phyloP scores from a whole-genome alignment of 1,140 invertebrate genomes.

The Platyura marginata region DNA sequence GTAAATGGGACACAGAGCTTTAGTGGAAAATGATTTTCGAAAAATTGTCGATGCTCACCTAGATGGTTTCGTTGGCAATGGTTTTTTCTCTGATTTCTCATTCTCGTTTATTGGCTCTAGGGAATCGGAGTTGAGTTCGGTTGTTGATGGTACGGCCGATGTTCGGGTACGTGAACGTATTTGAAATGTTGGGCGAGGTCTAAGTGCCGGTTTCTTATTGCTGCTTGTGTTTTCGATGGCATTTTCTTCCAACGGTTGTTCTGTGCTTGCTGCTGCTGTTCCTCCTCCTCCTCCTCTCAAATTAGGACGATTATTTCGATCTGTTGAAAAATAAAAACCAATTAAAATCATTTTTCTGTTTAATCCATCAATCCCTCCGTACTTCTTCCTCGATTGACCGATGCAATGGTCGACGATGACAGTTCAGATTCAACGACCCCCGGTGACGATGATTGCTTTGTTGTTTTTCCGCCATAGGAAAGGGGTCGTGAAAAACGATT shows the following conservation, averaged over 20 bases:
- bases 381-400: conserved; percentile 4
- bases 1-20: no score
- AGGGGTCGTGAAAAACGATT: conserved; percentile 22
- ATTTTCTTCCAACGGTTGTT: conserved; percentile 13
- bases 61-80: conserved; percentile 12
- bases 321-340: no score
- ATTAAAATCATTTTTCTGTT: no score
- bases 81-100: conserved; percentile 7
- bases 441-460: conserved; percentile 14
- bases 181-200: conserved; percentile 35
- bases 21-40: no score
- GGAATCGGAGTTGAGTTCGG: conserved; percentile 2
- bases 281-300: conserved; percentile 5
- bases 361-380: no score
- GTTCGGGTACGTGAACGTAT: conserved; percentile 26
- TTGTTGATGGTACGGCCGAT: conserved; percentile 17
- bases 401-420: conserved; percentile 12
- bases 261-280: conserved; percentile 8
- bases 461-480: conserved; percentile 17
- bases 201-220: conserved; percentile 18
- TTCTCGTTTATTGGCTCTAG: no score
- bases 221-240: conserved; percentile 22
- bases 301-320: no score
- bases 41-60: no score
- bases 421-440: no score